Base-by-base conservation (phyloP, 1,140 invertebrate genomes). In the Stenopsyche tienmushanensis region DNA sequence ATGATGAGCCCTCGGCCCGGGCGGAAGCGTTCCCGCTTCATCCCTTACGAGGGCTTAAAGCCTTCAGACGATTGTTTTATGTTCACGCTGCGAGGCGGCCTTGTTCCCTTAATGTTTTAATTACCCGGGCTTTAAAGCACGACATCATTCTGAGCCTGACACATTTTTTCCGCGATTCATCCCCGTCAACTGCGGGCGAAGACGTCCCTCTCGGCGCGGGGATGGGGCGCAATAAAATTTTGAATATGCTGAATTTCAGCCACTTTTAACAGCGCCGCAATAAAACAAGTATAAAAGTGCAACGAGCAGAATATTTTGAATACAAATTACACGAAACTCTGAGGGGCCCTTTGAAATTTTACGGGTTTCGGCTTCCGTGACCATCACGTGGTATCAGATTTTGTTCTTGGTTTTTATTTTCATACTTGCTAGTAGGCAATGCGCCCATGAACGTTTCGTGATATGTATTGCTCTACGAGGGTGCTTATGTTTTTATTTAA, bases 261-360 rank as follows among this genome's bases (percentile, higher is more conserved):
- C 45, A 60, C 41, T 25, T 53, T 65, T 65, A 59, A 59, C 45
- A 45, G 55, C 55, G 15, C 20, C 24, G 53, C 8, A 20, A 65
- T 49, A 50, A 58, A 65, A 64, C 8, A 24, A n/a, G 23, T 34
- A 42, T 49, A 17, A 65, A 53, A 58, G 53, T 64, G 62, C 62
- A 64, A 10, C 62, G 34, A 55, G 8, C 21, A 26, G 23, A 65
- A 59, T 64, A 64, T 64, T 57, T 64, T 57, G 62, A 64, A 64
- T 57, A 57, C 62, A 64, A 57, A 57, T 64, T 64, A 55, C 41
- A 17, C 26, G 24, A 34, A 49, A 49, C 47, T 62, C 18, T 13
- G 21, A 13, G n/a, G 21, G 3, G 10, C 29, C 5, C 13, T 34
- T 13, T 34, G 29, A 13, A 34, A 34, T 34, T 34, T 34, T 34